Evolutionary conservation across 2,888 invertebrate genomes (phyloP), one percentile per base, ranked within the genome.

Genomic region (Melinaea menophilus): DNA sequence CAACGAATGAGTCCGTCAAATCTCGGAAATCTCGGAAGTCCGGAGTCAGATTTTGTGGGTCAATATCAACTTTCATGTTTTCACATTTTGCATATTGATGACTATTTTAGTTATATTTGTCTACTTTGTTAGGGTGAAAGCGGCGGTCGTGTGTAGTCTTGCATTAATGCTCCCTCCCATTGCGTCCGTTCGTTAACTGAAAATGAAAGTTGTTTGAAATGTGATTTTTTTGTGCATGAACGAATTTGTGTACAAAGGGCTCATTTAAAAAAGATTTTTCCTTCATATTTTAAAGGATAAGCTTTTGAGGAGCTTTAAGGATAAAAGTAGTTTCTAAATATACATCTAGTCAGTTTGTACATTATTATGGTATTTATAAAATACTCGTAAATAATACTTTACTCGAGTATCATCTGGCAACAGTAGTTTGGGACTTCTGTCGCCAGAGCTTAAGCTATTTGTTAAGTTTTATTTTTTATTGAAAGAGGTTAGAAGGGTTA

Each of bases 1-100:
- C 89, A 0, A 81, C 79, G 69, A 81, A 86, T 0, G 78, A 72
- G 68, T 90, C 89, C 0, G 88, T 89, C 0, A 90, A 78, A 84
- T 90, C 89, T 90, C 56, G 90, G 46, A 88, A 72, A 62, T 88
- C 85, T 62, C 80, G 71, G 60, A 84, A 73, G 73, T 89, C 86
- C 64, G 88, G 74, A 31, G 88, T 87, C 62, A 82, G 79, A 72
- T 86, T 88, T 33, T 78, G 75, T 33, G 74, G 67, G 22, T 73
- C 73, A 64, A 85, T 71, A 64, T 84, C 83, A 66, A 84, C 74
- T 81, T 80, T 83, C 88, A 88, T 88, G 71, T 78, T 75, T 86
- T 86, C 78, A 85, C 84, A 85, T 87, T 75, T 75, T 79, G 67
- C 66, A 68, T 67, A 46, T 47, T 63, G 63, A 65, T 69, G 47